Percentiles rank a stretch among this genome's conserved stretches.
These are phyloP conservation scores for Siniperca undulata DNA, from an alignment of 2,797 vertebrate species.

Conservation along the genomic window DNA sequence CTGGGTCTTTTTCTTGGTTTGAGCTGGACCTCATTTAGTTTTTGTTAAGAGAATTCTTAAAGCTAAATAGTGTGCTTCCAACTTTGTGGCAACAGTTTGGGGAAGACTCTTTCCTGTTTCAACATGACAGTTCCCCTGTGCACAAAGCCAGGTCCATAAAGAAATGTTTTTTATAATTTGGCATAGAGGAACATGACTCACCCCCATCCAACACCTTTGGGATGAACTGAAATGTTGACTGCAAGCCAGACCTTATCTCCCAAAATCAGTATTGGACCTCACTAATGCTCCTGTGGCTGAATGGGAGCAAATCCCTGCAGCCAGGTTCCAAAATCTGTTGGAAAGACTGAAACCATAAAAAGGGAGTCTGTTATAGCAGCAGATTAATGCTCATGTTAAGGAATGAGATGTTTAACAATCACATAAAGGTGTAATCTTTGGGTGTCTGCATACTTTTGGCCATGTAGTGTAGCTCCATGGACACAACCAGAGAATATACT, in stretches of 20 bases:
- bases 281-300: background rate
- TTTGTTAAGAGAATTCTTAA: background rate
- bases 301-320: constrained; percentile 24
- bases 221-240: background rate
- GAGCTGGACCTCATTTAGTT: background rate
- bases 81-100: background rate
- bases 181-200: background rate
- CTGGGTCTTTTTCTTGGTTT: background rate
- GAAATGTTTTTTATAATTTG: background rate
- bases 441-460: background rate
- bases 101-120: background rate
- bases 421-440: background rate
- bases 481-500: background rate
- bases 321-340: background rate
- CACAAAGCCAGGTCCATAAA: background rate
- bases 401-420: background rate
- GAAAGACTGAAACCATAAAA: background rate
- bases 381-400: background rate
- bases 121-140: background rate
- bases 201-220: background rate
- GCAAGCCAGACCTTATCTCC: background rate
- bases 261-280: background rate
- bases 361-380: background rate
- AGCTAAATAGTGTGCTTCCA: background rate
- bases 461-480: background rate